A percentile compares a stretch with the other conserved stretches of the same genome.
These are phyloP conservation scores for Muricea muricata DNA, from an alignment of 92 coral and sea anemone genomes.

Conservation along the genomic window DNA sequence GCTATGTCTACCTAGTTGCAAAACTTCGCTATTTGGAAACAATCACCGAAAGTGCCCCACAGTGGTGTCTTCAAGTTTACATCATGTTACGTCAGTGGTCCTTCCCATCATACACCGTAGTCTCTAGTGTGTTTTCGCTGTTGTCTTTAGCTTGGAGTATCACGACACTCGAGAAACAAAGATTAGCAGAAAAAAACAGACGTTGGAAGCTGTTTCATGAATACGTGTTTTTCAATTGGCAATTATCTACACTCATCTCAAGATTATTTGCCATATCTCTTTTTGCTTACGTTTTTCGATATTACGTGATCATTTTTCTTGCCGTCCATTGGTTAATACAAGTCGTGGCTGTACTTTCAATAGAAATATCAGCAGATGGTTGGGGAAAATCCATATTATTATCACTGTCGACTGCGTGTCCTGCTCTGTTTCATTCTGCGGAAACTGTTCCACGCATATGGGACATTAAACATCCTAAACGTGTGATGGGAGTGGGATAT, in stretches of 20 bases:
- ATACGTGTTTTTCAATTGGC: not conserved
- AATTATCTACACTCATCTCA: not conserved
- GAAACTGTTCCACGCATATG: not conserved
- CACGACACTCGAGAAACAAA: not conserved
- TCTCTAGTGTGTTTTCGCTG: not conserved
- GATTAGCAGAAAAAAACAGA: not conserved
- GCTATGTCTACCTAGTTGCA: not conserved
- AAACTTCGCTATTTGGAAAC: not conserved
- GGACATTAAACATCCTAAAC: not conserved
- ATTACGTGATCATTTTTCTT: not conserved
- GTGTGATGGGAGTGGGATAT: not conserved
- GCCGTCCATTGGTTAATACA: not conserved
- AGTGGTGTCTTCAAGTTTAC: not conserved
- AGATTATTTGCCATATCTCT: not conserved
- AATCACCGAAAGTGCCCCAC: not conserved
- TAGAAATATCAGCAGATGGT: not conserved
- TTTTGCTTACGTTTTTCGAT: not conserved
- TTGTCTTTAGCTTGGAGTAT: slow-evolving; percentile 2
- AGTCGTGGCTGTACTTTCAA: not conserved
- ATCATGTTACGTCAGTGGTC: slow-evolving; percentile 10
- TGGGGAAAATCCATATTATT: too few relatives aligned
- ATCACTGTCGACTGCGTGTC: not conserved
- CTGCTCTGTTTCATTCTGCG: not conserved
- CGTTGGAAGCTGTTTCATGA: not conserved
- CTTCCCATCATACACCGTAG: not conserved